Conservation (phyloP, 2,888 invertebrate genomes). For the Xestia c-nigrum region DNA sequence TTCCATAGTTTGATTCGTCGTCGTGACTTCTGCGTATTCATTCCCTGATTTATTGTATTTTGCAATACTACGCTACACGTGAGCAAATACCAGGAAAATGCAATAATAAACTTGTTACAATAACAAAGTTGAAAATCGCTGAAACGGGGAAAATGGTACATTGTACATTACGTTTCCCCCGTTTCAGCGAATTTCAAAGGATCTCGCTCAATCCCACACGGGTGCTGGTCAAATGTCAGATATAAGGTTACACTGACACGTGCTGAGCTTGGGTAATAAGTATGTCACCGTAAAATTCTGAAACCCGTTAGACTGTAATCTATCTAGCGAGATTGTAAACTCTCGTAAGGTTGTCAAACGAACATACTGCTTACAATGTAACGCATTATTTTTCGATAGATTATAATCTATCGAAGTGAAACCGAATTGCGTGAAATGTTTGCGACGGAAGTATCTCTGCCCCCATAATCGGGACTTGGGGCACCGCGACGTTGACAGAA, state of each 20-base stretch:
- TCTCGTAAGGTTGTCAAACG: too few species aligned
- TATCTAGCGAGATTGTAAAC: too few species aligned
- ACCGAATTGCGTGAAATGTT: too few species aligned
- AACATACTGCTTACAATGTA: too few species aligned
- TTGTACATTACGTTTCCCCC: too few species aligned
- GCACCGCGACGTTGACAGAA: too few species aligned
- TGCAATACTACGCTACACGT: background rate
- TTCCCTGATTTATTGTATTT: background rate
- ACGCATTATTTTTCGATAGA: too few species aligned
- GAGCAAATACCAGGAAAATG: background rate
- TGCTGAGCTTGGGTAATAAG: background rate
- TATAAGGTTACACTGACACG: conserved; percentile 20
- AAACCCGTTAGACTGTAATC: too few species aligned
- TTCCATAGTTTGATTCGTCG: background rate
- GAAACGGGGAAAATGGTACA: background rate
- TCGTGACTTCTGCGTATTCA: background rate
- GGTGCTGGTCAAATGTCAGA: conserved; percentile 31
- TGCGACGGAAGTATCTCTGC: too few species aligned
- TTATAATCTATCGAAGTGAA: too few species aligned
- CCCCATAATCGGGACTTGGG: too few species aligned
- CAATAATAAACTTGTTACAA: background rate
- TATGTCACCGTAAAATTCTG: too few species aligned
- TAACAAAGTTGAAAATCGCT: background rate
- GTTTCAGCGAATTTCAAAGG: background rate
- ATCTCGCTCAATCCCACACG: background rate